A percentile compares a stretch with the other conserved stretches of the same genome.
These are phyloP conservation scores for Elanus axillaris DNA, from an alignment of 2,113 vertebrate genomes.

Conservation along the genomic window DNA sequence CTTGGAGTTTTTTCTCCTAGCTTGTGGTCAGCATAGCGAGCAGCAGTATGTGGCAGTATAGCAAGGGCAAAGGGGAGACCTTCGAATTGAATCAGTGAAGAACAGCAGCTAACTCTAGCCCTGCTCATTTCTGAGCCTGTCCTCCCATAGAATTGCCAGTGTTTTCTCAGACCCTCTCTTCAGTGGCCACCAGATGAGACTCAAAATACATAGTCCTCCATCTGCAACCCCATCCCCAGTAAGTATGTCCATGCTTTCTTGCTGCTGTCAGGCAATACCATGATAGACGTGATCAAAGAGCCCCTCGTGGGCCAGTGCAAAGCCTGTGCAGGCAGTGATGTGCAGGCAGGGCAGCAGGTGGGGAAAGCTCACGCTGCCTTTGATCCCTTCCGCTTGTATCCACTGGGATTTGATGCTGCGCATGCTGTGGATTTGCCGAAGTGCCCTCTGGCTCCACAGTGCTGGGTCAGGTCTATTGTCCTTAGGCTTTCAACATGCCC, in stretches of 20 bases:
- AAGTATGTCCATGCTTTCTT: neutral
- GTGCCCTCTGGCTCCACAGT: neutral
- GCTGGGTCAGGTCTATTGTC: neutral
- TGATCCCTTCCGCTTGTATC: neutral
- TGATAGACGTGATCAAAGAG: neutral
- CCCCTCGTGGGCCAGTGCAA: fast-evolving
- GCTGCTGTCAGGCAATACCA: neutral
- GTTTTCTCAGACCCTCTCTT: neutral
- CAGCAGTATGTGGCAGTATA: neutral
- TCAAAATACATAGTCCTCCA: neutral
- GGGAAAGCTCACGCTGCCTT: neutral
- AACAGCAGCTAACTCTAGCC: neutral
- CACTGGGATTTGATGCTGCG: fast-evolving
- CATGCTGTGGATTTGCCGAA: neutral
- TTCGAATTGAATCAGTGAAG: neutral
- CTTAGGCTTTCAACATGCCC: neutral
- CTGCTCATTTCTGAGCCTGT: neutral
- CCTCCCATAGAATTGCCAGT: neutral
- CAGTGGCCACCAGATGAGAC: neutral
- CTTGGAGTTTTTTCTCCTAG: neutral
- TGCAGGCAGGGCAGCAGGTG: neutral
- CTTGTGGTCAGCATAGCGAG: neutral
- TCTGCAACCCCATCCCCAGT: neutral
- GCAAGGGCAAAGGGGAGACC: neutral
- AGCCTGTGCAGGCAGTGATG: neutral